phyloP scores from a whole-genome alignment of 2,888 invertebrate species.

The Pachliopta kotzebuea region DNA sequence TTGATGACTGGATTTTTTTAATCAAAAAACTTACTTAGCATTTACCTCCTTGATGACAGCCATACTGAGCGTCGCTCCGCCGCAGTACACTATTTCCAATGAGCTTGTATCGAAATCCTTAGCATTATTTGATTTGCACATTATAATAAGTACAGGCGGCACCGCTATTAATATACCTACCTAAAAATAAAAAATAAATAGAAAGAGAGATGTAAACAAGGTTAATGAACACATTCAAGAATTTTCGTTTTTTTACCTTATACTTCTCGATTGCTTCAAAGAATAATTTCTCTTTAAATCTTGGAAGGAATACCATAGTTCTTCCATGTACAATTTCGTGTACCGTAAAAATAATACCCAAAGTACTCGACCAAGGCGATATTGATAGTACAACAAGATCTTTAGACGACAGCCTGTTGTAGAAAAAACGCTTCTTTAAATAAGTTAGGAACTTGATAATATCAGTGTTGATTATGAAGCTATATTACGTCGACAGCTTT shows the following conservation, averaged over 20 bases:
- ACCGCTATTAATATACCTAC: slow-evolving; percentile 44
- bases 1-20: background rate
- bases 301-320: slow-evolving; percentile 45
- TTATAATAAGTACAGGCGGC: slow-evolving; percentile 52
- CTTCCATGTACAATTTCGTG: slow-evolving; percentile 39
- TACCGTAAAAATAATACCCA: slow-evolving; percentile 47
- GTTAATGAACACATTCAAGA: background rate
- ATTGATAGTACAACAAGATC: slow-evolving; percentile 40
- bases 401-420: slow-evolving; percentile 35
- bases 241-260: slow-evolving; percentile 44
- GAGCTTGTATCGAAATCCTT: slow-evolving; percentile 54
- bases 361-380: slow-evolving; percentile 59
- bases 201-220: background rate
- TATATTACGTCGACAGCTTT: no score
- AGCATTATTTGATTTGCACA: slow-evolving; percentile 49
- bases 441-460: background rate
- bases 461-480: no score
- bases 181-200: slow-evolving; percentile 37
- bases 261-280: slow-evolving; percentile 54
- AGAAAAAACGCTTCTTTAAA: background rate
- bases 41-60: slow-evolving; percentile 43
- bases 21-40: slow-evolving; percentile 41
- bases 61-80: slow-evolving; percentile 55
- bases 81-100: slow-evolving; percentile 47
- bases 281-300: slow-evolving; percentile 51